Evolutionary conservation across 2,888 invertebrate species (phyloP), one percentile per base, ranked within the genome.

Genomic region (Ormyrus pomaceus): DNA sequence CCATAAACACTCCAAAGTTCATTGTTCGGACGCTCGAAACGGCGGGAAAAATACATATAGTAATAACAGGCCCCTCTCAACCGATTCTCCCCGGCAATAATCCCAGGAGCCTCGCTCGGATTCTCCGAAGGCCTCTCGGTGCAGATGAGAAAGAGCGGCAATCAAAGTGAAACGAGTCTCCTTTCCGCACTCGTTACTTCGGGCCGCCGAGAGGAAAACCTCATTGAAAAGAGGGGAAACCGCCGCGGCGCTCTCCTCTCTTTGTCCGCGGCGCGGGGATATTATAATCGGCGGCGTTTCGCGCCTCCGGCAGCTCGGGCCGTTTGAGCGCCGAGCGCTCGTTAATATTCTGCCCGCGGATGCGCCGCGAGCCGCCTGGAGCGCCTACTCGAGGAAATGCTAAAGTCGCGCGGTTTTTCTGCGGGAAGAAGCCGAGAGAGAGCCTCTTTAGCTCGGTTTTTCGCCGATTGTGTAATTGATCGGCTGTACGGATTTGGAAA

Each of bases 221-320:
- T 59, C 59, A 59, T 59, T 59, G 19, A 19, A 34, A 59, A 19
- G 34, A 58, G 58, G 59, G 59, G 34, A 59, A 59, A 59, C 59
- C 59, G 19, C 19, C 19, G 8, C 13, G 19, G 19, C n/a, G 11
- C 10, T 13, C n/a, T 46, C 50, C 48, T 50, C 19, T 51, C 10
- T 66, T 19, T 53, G 51, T 53, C 66, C 10, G 51, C 11, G 19
- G 34, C 19, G 6, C n/a, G 48, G 13, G n/a, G 19, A 6, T 50
- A 6, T 51, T 19, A 19, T 66, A 66, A 66, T 34, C 66, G 66
- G 19, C 13, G 53, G 19, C 66, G 66, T 34, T 53, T 66, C 19
- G 66, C 53, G 51, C 51, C 34, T 5, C 6, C 53, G 13, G 19
- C 19, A 19, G 19, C 19, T 34, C 34, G 50, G 48, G 50, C 50